phyloP scores from a whole-genome alignment of 2,113 vertebrate genomes.

The Anarhynchus alexandrinus region DNA sequence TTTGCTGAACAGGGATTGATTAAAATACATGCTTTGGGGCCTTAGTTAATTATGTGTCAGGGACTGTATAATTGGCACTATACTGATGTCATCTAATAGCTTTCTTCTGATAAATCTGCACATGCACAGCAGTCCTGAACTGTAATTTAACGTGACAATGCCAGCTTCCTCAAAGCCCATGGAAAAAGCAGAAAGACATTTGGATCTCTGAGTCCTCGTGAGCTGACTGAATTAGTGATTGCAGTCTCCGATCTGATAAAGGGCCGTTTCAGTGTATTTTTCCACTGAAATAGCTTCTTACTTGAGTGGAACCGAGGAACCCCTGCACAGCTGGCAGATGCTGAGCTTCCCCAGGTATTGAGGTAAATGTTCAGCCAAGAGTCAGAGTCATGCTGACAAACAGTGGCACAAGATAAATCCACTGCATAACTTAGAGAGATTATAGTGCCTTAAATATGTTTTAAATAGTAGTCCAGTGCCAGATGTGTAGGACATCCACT shows the following conservation, averaged over 20 bases:
- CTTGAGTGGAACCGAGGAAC: not conserved
- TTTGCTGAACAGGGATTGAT: constrained; percentile 25
- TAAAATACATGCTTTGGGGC: constrained; percentile 42
- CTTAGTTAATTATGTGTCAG: constrained; percentile 43
- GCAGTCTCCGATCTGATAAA: not conserved
- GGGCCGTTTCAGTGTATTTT: not conserved
- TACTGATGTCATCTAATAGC: not conserved
- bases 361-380: not conserved
- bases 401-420: not conserved
- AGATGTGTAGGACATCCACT: not conserved
- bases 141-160: constrained; percentile 6
- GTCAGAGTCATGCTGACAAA: not conserved
- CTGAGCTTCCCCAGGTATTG: not conserved
- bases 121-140: not conserved
- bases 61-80: not conserved
- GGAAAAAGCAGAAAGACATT: not conserved
- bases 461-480: not conserved
- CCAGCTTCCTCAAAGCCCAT: not conserved
- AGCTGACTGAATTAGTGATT: not conserved
- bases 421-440: not conserved
- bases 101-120: constrained; percentile 12
- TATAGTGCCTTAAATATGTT: not conserved
- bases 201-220: not conserved
- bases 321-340: not conserved
- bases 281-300: not conserved